These are phyloP conservation scores for Cheumatopsyche charites DNA, from an alignment of 1,140 invertebrate species.

Conservation along the genomic window DNA sequence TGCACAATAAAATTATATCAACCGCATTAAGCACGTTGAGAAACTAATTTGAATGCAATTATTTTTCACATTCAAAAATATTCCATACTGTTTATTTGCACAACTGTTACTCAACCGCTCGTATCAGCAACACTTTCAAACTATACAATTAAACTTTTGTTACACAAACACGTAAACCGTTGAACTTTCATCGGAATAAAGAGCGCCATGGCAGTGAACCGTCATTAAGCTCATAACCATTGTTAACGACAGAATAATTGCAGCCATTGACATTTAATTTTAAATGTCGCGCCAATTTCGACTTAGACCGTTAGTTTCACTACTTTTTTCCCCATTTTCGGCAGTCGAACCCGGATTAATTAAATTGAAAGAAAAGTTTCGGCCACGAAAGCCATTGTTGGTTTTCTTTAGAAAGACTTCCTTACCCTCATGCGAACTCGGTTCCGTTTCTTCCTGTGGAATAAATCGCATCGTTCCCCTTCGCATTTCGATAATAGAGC, in stretches of 20 bases:
- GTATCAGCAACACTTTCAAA: too few relatives aligned
- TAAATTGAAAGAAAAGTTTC: too few relatives aligned
- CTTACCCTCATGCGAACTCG: neutral
- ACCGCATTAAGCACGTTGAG: too few relatives aligned
- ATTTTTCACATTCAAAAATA: too few relatives aligned
- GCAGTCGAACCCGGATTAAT: too few relatives aligned
- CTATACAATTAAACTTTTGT: too few relatives aligned
- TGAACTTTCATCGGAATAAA: conserved; percentile 14
- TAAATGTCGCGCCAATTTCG: conserved; percentile 3
- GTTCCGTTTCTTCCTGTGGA: neutral
- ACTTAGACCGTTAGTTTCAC: too few relatives aligned
- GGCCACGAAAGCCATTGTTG: neutral
- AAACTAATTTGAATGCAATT: too few relatives aligned
- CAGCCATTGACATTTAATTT: conserved; percentile 3
- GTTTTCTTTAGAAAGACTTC: conserved; percentile 8
- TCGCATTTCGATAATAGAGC: conserved; percentile 34
- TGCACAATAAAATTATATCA: too few relatives aligned
- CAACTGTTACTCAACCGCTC: too few relatives aligned
- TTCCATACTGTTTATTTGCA: too few relatives aligned
- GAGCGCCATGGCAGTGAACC: neutral
- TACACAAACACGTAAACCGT: neutral
- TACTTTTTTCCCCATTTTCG: too few relatives aligned
- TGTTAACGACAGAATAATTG: conserved; percentile 14
- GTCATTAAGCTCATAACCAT: conserved; percentile 17
- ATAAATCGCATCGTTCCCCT: conserved; percentile 26